Conservation (phyloP, 2,113 vertebrate species). For the Glaucidium brasilianum region DNA sequence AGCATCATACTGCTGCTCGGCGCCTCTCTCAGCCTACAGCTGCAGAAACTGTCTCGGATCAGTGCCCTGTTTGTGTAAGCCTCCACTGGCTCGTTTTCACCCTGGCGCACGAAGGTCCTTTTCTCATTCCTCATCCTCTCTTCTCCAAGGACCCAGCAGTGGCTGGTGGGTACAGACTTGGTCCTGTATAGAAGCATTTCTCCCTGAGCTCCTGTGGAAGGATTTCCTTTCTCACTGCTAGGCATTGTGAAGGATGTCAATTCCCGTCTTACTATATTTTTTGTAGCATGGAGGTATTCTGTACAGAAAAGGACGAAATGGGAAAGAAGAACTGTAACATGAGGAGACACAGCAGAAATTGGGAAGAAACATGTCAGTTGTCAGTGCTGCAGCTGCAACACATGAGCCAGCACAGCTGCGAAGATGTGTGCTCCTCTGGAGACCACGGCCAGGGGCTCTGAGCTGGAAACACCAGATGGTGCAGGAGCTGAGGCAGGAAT, state of each 20-base stretch:
- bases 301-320: neutral
- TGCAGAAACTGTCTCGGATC: neutral
- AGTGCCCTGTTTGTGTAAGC: neutral
- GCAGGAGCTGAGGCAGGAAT: neutral
- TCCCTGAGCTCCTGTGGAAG: neutral
- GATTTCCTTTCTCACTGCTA: neutral
- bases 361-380: neutral
- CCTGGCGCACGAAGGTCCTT: fast-evolving
- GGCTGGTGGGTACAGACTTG: neutral
- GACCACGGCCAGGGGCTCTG: neutral
- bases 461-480: neutral
- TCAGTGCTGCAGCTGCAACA: neutral
- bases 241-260: neutral
- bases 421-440: neutral
- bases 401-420: neutral
- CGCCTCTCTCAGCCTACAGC: fast-evolving
- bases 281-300: neutral
- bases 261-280: fast-evolving
- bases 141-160: neutral
- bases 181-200: neutral
- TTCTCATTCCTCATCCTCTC: neutral
- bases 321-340: neutral
- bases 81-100: neutral
- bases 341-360: neutral
- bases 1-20: neutral